phyloP scores from a whole-genome alignment of 2,797 vertebrate species.

The Arremon aurantiirostris region DNA sequence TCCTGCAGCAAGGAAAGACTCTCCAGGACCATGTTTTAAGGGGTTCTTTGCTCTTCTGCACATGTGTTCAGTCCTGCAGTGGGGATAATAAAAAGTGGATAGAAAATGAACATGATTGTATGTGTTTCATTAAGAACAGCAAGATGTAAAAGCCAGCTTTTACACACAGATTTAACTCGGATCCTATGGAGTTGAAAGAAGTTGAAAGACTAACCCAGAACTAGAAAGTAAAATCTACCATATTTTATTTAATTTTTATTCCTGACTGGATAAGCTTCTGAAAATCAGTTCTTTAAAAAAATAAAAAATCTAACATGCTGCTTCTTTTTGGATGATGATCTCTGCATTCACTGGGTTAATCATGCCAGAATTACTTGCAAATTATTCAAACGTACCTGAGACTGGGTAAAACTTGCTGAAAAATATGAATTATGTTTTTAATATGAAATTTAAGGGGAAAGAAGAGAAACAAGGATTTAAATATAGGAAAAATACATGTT shows the following conservation, averaged over 20 bases:
- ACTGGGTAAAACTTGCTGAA: neutral
- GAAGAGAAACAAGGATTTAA: neutral
- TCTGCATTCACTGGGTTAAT: neutral
- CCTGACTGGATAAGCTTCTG: neutral
- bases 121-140: neutral
- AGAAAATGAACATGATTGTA: neutral
- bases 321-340: neutral
- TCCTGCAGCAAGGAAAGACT: neutral
- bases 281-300: neutral
- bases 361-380: neutral
- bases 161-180: neutral
- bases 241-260: neutral
- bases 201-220: neutral
- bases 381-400: neutral
- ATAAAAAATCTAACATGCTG: neutral
- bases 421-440: neutral
- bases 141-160: neutral
- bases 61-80: neutral
- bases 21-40: neutral
- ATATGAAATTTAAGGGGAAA: neutral
- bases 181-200: neutral
- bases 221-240: neutral
- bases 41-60: neutral
- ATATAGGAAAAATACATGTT: neutral
- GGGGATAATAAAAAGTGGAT: neutral